These are phyloP conservation scores for Palloptera scutellata DNA, from an alignment of 2,888 invertebrate genomes.

Conservation along the genomic window DNA sequence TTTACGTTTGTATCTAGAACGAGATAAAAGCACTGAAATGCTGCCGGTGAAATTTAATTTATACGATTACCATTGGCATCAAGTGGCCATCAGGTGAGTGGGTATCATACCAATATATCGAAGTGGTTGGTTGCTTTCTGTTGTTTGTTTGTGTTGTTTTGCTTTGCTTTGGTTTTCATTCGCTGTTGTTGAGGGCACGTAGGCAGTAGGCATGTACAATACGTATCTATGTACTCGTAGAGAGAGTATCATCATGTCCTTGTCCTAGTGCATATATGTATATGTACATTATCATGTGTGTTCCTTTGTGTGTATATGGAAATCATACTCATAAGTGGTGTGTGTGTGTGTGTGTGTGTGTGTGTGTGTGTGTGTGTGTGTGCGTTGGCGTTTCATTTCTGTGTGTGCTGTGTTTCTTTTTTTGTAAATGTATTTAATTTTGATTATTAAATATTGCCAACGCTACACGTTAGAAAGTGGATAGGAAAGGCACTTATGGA, in stretches of 20 bases:
- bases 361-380: constrained; percentile 12
- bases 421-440: constrained; percentile 50
- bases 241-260: background rate
- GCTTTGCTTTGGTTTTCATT: constrained; percentile 1
- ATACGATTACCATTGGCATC: constrained; percentile 65
- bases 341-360: constrained; percentile 10
- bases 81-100: constrained; percentile 64
- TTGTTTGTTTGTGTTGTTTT: no score
- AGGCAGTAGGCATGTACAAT: background rate
- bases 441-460: constrained; percentile 20
- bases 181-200: background rate
- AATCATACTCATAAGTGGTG: no score
- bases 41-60: constrained; percentile 63
- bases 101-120: background rate
- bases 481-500: no score
- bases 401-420: background rate
- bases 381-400: constrained; percentile 23
- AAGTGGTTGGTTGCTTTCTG: background rate
- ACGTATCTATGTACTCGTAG: background rate
- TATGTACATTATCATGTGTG: background rate
- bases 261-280: background rate
- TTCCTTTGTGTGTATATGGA: background rate
- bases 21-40: constrained; percentile 64
- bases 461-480: no score
- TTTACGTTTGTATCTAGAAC: constrained; percentile 61